These are phyloP conservation scores for Coluber constrictor DNA, from an alignment of 2,797 vertebrate genomes.

Conservation along the genomic window DNA sequence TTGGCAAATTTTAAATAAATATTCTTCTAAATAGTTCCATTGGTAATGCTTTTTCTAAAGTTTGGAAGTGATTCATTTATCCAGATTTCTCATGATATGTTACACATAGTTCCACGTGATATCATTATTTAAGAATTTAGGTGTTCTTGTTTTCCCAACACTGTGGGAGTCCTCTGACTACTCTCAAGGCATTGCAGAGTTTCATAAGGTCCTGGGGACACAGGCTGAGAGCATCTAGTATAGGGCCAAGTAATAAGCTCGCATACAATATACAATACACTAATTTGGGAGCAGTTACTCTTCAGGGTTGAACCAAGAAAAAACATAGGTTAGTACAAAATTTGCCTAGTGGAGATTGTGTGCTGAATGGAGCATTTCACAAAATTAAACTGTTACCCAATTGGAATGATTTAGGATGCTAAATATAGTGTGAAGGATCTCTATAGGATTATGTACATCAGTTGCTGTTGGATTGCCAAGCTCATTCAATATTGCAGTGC, in stretches of 20 bases:
- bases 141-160: background rate
- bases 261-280: background rate
- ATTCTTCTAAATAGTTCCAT: background rate
- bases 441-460: background rate
- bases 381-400: background rate
- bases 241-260: background rate
- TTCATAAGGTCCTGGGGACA: background rate
- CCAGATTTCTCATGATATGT: background rate
- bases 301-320: background rate
- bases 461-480: background rate
- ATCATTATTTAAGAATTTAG: background rate
- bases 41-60: background rate
- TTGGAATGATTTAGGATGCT: slow-evolving; percentile 1
- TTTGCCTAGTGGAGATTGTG: background rate
- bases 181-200: background rate
- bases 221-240: background rate
- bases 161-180: background rate
- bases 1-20: background rate
- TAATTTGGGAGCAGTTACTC: background rate
- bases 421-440: background rate
- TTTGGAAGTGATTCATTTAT: background rate
- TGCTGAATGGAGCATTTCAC: slow-evolving; percentile 5
- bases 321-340: background rate
- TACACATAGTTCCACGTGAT: background rate
- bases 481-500: background rate